Evolutionary conservation across 2,888 invertebrate genomes (phyloP).

Genomic region (Notodonta dromedarius): DNA sequence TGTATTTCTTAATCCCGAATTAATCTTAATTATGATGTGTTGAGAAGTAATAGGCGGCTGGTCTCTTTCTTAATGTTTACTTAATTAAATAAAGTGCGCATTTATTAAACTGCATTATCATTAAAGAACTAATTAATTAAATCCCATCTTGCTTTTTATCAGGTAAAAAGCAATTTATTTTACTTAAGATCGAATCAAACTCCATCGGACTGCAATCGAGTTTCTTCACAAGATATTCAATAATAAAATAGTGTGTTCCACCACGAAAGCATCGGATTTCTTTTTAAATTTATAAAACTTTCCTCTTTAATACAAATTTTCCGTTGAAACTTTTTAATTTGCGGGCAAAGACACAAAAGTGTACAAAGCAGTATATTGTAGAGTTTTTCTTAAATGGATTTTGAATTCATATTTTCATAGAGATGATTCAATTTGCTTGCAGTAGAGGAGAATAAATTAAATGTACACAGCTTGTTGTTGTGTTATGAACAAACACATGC

Average conservation of each 20-base stretch:
- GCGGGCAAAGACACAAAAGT: constrained; percentile 34
- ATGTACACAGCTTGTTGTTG: constrained; percentile 17
- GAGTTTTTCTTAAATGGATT: constrained; percentile 43
- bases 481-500: constrained; percentile 13
- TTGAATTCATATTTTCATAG: constrained; percentile 47
- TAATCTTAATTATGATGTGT: not conserved
- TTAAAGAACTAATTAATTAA: not conserved
- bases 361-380: constrained; percentile 35
- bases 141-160: not conserved
- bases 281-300: constrained; percentile 27
- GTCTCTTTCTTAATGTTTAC: not conserved
- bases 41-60: not conserved
- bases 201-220: not conserved
- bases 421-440: constrained; percentile 46
- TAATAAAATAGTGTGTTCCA: constrained; percentile 10
- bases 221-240: constrained; percentile 16
- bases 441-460: constrained; percentile 39
- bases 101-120: not conserved
- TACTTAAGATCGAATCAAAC: not conserved
- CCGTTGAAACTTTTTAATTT: constrained; percentile 44
- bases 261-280: constrained; percentile 9
- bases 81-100: not conserved
- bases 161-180: not conserved
- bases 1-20: not conserved
- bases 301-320: constrained; percentile 26